phyloP scores from a whole-genome alignment of 2,888 invertebrate species.

The Chymomyza fuscimana region DNA sequence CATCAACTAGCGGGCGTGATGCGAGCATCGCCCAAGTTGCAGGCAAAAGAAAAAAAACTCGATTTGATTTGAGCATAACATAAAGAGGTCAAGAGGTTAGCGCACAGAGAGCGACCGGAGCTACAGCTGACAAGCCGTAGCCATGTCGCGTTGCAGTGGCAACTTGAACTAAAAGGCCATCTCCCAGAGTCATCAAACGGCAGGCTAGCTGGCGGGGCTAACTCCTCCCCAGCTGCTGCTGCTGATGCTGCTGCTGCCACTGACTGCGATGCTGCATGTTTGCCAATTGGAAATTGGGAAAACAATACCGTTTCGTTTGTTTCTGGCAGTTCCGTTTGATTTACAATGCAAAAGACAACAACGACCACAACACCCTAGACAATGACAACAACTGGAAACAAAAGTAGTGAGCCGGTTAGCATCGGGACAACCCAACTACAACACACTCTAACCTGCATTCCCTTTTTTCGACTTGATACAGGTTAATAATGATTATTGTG shows the following conservation, averaged over 20 bases:
- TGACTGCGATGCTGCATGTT: constrained; percentile 7
- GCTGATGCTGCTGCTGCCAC: background rate
- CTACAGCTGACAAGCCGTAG: constrained; percentile 45
- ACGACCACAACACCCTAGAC: background rate
- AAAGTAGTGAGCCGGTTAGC: no score
- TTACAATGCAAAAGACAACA: constrained; percentile 54
- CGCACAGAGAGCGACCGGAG: constrained; percentile 42
- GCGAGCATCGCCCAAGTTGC: constrained; percentile 73
- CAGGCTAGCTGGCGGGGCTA: constrained; percentile 3
- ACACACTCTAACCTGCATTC: no score
- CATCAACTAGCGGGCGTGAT: constrained; percentile 69
- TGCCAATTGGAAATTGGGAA: constrained; percentile 61
- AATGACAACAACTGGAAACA: constrained; percentile 7
- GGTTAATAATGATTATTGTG: no score
- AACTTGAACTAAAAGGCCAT: constrained; percentile 71
- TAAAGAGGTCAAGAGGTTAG: constrained; percentile 64
- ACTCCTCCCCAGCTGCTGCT: constrained; percentile 5
- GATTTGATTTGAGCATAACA: constrained; percentile 73
- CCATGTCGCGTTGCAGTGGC: constrained; percentile 67
- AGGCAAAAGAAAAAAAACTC: constrained; percentile 48
- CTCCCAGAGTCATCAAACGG: constrained; percentile 59
- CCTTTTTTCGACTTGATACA: no score
- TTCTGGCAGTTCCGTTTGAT: constrained; percentile 71
- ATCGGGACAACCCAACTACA: no score
- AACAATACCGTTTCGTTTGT: constrained; percentile 73